phyloP scores from a whole-genome alignment of 2,113 vertebrate species.

The Pseudolaguvia tuberculata region DNA sequence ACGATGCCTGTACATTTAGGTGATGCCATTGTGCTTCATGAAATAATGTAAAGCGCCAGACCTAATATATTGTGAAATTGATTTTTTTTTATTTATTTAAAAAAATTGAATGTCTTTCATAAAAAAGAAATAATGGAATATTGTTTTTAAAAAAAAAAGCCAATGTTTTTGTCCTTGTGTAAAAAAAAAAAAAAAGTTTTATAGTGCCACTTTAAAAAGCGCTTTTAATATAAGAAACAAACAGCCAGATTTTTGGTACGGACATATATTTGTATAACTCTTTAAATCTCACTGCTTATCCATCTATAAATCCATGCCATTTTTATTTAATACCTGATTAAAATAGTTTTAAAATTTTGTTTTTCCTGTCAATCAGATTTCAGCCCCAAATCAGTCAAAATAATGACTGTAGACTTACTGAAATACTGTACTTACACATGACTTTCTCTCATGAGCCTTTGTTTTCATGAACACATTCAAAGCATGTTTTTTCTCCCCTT shows the following conservation, averaged over 20 bases:
- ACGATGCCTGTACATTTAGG: slow-evolving; percentile 30
- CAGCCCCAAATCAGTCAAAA: background rate
- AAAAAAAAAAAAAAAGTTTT: slow-evolving; percentile 30
- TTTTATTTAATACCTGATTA: background rate
- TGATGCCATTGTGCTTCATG: slow-evolving; percentile 27
- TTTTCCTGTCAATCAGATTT: slow-evolving; percentile 10
- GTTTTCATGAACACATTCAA: too few relatives aligned
- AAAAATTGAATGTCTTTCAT: slow-evolving; percentile 40
- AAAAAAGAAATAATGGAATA: slow-evolving; percentile 30
- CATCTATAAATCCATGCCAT: slow-evolving; percentile 10
- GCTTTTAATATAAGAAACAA: slow-evolving; percentile 11
- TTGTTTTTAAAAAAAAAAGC: slow-evolving; percentile 22
- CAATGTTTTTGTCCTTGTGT: slow-evolving; percentile 38
- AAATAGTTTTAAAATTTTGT: background rate
- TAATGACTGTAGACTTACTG: slow-evolving; percentile 10
- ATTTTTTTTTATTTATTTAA: slow-evolving; percentile 50
- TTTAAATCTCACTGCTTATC: background rate
- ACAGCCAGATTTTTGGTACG: slow-evolving; percentile 46
- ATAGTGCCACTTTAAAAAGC: slow-evolving; percentile 44
- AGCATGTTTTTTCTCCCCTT: background rate
- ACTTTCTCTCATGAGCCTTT: slow-evolving; percentile 17
- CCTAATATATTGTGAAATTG: slow-evolving; percentile 43
- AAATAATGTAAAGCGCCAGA: slow-evolving; percentile 37
- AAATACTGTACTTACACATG: slow-evolving; percentile 31
- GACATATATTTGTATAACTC: slow-evolving; percentile 33